phyloP scores from a whole-genome alignment of 1,140 invertebrate species.

The Sesamia nonagrioides region DNA sequence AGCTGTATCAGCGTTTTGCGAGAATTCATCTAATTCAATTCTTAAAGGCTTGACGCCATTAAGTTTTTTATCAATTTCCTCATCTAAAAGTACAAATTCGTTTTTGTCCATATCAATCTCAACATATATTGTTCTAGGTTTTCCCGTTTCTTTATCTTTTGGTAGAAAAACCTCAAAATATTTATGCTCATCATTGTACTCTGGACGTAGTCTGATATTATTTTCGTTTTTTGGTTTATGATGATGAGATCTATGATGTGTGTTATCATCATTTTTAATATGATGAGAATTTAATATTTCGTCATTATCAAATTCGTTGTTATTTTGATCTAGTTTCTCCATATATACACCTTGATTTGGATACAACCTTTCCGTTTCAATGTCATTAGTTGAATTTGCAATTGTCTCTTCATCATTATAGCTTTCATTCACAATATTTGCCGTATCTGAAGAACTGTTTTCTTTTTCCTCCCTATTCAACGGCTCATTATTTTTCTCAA shows the following conservation, averaged over 20 bases:
- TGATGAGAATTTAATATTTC: neutral
- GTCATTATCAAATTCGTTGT: neutral
- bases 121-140: conserved; percentile 5
- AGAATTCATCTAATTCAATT: neutral
- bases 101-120: neutral
- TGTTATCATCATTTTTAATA: neutral
- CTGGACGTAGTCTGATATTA: neutral
- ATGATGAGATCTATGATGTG: neutral
- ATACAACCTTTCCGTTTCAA: neutral
- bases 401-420: neutral
- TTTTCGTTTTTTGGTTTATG: neutral
- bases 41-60: neutral
- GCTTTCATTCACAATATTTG: too few species aligned
- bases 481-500: neutral
- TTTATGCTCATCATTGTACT: neutral
- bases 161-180: conserved; percentile 23
- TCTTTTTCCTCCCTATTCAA: neutral
- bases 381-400: neutral
- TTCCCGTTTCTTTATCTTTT: neutral
- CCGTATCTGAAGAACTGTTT: neutral
- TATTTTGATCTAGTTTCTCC: neutral
- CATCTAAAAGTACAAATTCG: neutral
- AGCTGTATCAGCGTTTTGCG: neutral
- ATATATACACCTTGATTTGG: too few species aligned
- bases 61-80: neutral